These are phyloP conservation scores for Pristionchus japonicus DNA, from an alignment of 2,888 invertebrate genomes.

Conservation along the genomic window DNA sequence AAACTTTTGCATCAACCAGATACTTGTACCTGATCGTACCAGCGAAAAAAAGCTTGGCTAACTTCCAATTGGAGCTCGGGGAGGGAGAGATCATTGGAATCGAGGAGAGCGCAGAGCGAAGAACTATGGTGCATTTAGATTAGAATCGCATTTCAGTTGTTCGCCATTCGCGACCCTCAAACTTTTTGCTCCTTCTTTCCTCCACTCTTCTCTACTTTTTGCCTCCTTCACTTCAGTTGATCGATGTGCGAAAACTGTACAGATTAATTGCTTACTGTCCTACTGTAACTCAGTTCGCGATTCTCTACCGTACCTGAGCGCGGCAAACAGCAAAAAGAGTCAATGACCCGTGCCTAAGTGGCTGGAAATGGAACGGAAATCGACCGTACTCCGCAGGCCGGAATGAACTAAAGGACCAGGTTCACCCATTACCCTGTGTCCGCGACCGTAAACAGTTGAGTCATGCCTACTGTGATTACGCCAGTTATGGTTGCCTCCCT, in stretches of 20 bases:
- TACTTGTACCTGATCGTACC: too few relatives aligned
- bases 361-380: conserved; percentile 19
- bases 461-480: background rate
- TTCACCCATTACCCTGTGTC: background rate
- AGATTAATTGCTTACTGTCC: background rate
- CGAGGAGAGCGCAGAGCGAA: background rate
- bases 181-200: background rate
- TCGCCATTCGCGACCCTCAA: conserved; percentile 11
- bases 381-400: background rate
- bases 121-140: background rate
- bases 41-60: too few relatives aligned
- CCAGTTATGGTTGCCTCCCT: background rate
- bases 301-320: background rate
- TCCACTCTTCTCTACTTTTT: background rate
- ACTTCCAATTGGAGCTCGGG: too few relatives aligned
- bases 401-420: background rate
- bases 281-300: background rate
- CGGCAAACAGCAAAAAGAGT: background rate
- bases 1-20: background rate
- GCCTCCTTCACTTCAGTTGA: background rate
- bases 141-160: background rate
- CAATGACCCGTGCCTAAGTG: background rate
- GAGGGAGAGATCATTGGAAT: background rate
- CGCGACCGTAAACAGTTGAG: background rate
- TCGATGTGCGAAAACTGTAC: conserved; percentile 5